These are phyloP conservation scores for Meleagris gallopavo DNA, from an alignment of 2,113 vertebrate species.

Conservation along the genomic window DNA sequence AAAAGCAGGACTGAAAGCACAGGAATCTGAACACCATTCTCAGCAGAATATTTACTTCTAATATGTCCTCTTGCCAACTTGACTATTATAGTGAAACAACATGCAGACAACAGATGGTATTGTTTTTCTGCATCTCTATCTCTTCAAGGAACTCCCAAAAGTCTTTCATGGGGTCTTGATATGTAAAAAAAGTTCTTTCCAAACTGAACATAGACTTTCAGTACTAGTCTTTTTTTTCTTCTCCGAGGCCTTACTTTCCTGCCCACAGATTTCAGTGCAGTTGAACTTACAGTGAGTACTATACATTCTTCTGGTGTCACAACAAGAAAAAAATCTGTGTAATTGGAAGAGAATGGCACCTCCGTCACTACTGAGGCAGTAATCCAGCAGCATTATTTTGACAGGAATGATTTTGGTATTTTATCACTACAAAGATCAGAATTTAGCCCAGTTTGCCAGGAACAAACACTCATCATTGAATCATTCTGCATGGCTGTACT, in stretches of 20 bases:
- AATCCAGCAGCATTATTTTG: background rate
- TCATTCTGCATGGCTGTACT: background rate
- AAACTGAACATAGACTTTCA: background rate
- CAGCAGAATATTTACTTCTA: background rate
- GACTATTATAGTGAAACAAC: background rate
- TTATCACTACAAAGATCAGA: background rate
- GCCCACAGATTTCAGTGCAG: background rate
- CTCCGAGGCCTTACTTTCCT: background rate
- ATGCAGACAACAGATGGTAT: background rate
- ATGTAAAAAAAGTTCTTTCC: background rate
- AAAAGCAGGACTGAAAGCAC: background rate
- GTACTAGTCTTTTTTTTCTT: background rate
- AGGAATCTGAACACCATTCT: background rate
- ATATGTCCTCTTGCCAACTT: background rate
- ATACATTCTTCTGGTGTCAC: background rate
- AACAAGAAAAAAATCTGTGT: background rate
- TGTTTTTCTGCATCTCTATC: background rate
- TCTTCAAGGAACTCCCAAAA: background rate
- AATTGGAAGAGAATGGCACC: background rate
- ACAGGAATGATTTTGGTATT: background rate
- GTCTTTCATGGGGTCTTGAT: background rate
- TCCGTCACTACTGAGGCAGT: background rate
- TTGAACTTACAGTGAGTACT: background rate
- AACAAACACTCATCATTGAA: background rate
- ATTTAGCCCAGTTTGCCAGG: background rate